Evolutionary conservation across 2,888 invertebrate species (phyloP), one percentile per base, ranked within the genome.

Genomic region (Mesorhabditis belari): DNA sequence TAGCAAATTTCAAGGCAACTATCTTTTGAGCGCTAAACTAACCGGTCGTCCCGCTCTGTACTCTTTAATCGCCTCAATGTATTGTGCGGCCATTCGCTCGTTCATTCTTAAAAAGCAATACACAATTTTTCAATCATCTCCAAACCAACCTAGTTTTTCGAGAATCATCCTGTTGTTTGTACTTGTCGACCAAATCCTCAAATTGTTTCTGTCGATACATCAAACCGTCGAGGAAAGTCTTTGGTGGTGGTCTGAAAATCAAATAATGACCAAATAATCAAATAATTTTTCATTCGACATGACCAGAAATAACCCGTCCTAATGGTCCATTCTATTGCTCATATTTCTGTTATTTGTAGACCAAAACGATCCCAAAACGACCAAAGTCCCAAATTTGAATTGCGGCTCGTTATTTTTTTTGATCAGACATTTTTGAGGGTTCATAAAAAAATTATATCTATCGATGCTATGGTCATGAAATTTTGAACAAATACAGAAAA

Each of bases 91-190:
- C 19, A 73, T 59, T 5, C 77, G 68, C 5, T 35, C 19, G 51
- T 74, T 67, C 73, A 74, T 74, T 25, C 75, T 71, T 35, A 49
- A 65, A 62, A 51, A 27, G n/a, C n/a, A 23, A 61, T n/a, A 35
- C 1, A 52, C 50, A 53, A 49, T 27, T 5, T n/a, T 6, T 23
- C 21, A 52, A 17, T 12, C 5, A 28, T 5, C 3, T 23, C 27
- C 35, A 17, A 12, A 12, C 57, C n/a, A 25, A 69, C 71, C 71
- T 59, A 21, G 57, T 51, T 62, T 70, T 71, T 21, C 74, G 50
- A 12, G 73, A 75, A 54, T 77, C 71, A 26, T 73, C 75, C 24
- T 70, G 66, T 6, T 61, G 50, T 61, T 72, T 71, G 35, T 67
- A 69, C 27, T 72, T 67, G 17, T 61, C 70, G 3, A 71, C 73